These are phyloP conservation scores for Chrysina gloriosa DNA, from an alignment of 2,888 invertebrate species.

Conservation along the genomic window DNA sequence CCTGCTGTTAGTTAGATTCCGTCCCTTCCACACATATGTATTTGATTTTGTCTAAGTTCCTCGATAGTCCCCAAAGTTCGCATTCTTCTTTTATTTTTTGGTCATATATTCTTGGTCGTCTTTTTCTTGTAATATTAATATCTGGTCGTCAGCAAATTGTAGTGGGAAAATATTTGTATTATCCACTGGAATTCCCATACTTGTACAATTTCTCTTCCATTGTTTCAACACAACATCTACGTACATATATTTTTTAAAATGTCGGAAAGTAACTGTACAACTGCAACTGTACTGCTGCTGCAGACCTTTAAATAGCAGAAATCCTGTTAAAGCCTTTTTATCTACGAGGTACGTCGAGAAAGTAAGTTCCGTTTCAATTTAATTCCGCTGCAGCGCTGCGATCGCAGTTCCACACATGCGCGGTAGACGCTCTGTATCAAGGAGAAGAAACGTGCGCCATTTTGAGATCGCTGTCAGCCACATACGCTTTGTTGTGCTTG, in stretches of 20 bases:
- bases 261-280: too few species aligned
- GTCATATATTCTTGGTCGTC: background rate
- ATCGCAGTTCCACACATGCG: too few species aligned
- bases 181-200: background rate
- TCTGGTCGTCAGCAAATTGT: background rate
- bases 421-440: too few species aligned
- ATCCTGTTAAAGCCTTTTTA: background rate
- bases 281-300: background rate
- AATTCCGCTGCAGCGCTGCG: too few species aligned
- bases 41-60: background rate
- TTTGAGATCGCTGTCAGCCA: too few species aligned
- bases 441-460: too few species aligned
- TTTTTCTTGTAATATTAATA: background rate
- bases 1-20: background rate
- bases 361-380: too few species aligned
- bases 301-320: background rate
- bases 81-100: background rate
- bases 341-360: too few species aligned
- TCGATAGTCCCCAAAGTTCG: background rate
- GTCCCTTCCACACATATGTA: background rate
- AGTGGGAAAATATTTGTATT: background rate
- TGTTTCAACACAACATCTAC: background rate
- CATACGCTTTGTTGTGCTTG: too few species aligned
- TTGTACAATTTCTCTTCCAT: background rate
- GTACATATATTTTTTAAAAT: background rate